These are phyloP conservation scores for Lissonota sp. DNA, from an alignment of 2,888 invertebrate species.

Conservation along the genomic window DNA sequence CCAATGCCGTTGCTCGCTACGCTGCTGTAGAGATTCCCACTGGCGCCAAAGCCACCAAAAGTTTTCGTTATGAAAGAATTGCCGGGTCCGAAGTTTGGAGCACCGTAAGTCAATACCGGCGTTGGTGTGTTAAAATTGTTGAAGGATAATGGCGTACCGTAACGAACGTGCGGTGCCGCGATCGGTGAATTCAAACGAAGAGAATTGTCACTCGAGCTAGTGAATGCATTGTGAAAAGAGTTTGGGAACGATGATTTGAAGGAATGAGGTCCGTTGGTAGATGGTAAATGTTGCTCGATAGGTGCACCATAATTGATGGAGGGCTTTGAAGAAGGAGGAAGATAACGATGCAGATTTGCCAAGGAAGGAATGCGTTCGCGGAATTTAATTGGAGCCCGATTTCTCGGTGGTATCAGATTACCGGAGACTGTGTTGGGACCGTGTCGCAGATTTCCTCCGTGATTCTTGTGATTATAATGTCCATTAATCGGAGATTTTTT, in stretches of 20 bases:
- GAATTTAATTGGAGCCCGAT: conserved; percentile 87
- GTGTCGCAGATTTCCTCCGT: conserved; percentile 60
- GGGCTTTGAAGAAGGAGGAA: conserved; percentile 72
- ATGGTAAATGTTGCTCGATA: conserved; percentile 76
- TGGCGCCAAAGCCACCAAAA: conserved; percentile 61
- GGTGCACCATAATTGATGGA: conserved; percentile 75
- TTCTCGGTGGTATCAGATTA: conserved; percentile 77
- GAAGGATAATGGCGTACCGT: conserved; percentile 80
- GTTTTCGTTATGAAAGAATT: conserved; percentile 73
- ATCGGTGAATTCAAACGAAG: conserved; percentile 70
- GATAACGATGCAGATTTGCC: conserved; percentile 85
- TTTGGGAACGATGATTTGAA: conserved; percentile 71
- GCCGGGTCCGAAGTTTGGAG: conserved; percentile 80
- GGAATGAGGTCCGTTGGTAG: conserved; percentile 68
- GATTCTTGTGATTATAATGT: conserved; percentile 69
- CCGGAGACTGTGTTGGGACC: conserved; percentile 67
- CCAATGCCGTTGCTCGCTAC: conserved; percentile 70
- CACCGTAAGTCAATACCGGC: conserved; percentile 81
- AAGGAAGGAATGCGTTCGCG: conserved; percentile 90
- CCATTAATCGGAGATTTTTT: conserved; percentile 68
- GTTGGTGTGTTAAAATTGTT: conserved; percentile 79
- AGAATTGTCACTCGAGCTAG: conserved; percentile 56
- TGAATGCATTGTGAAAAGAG: conserved; percentile 59
- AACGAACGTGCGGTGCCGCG: conserved; percentile 79
- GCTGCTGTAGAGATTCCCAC: conserved; percentile 76